Conservation (phyloP, 2,113 vertebrate genomes). For the Muntiacus reevesi region DNA sequence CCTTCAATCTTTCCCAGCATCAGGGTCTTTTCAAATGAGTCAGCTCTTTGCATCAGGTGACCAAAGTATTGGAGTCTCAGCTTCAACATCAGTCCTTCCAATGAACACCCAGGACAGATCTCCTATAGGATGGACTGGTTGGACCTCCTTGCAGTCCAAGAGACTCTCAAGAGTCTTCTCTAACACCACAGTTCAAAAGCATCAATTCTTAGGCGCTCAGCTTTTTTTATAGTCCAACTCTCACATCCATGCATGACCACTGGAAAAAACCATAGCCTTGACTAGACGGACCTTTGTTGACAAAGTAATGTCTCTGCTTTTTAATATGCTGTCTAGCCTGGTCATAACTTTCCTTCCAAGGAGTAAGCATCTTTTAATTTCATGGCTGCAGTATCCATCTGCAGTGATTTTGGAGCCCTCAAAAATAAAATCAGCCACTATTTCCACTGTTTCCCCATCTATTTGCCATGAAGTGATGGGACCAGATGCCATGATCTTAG, state of each 20-base stretch:
- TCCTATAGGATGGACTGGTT: background rate
- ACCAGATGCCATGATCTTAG: background rate
- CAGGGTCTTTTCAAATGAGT: background rate
- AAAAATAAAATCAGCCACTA: background rate
- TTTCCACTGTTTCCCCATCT: background rate
- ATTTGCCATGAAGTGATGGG: background rate
- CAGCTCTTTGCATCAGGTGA: background rate
- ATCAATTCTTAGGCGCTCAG: background rate
- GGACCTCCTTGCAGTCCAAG: background rate
- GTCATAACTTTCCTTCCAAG: background rate
- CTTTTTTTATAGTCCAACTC: background rate
- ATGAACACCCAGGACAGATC: background rate
- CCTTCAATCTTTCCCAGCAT: background rate
- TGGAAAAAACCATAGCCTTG: background rate
- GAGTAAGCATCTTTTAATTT: background rate
- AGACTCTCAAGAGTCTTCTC: background rate
- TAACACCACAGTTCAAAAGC: background rate
- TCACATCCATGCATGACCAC: background rate
- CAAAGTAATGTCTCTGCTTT: background rate
- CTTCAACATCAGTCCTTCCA: background rate
- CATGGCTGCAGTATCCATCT: background rate
- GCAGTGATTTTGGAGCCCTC: background rate
- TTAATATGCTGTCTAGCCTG: background rate
- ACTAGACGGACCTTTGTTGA: rapidly evolving
- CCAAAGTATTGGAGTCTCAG: background rate